Evolutionary conservation across 2,888 invertebrate species (phyloP), one percentile per base, ranked within the genome.

Genomic region (Cheiracanthium punctorium): DNA sequence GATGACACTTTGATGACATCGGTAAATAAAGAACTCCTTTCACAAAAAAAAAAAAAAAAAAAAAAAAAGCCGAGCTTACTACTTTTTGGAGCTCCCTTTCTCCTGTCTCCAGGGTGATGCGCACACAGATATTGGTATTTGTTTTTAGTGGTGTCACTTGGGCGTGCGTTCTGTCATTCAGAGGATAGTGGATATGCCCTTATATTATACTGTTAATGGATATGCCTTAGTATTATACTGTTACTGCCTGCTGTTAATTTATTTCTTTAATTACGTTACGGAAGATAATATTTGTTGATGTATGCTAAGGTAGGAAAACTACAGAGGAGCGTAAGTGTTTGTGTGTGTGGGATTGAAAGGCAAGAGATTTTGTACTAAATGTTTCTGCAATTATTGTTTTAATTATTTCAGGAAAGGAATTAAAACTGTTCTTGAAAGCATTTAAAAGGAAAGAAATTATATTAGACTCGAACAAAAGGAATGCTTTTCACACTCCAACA

Each of bases 101-200:
- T 37, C 37, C 7, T 10, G 37, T 37, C 37, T 4, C 37, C 37
- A 37, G 10, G 10, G 37, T 37, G n/a, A n/a, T n/a, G n/a, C n/a
- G 37, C 37, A 37, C 37, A 37, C 37, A 37, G 4, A 37, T 37
- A 37, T 7, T 24, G 58, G 24, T 58, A 58, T 58, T 58, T 58
- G 58, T 58, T 58, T 58, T 58, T 20, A 1, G 58, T 58, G 58
- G 58, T 58, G 58, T 58, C 58, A 58, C 58, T 58, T 20, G 58
- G 58, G 58, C 58, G 58, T 58, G 58, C 58, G 20, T 24, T 24
- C 58, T 58, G 58, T 58, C 58, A 58, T 58, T 58, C 24, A 24
- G 24, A 7, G 58, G 58, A 58, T 58, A 58, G 24, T 58, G 58
- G 58, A 58, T 58, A 24, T 24, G 58, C 14, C 58, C 1, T 7